Evolutionary conservation across 2,888 invertebrate genomes (phyloP), one percentile per base, ranked within the genome.

Genomic region (Encarsia formosa): DNA sequence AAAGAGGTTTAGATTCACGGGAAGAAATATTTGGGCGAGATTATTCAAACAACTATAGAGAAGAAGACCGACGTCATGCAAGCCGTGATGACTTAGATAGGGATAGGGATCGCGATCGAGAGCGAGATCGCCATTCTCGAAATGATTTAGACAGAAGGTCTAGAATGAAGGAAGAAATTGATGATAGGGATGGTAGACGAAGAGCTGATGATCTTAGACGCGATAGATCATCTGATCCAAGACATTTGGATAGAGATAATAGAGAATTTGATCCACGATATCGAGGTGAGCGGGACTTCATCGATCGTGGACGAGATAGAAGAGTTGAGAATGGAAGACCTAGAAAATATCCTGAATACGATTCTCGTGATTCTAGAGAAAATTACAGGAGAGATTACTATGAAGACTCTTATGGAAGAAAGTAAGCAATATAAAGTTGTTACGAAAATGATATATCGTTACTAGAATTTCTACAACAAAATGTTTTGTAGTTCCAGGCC

Each of bases 11-110:
- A 29, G 67, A 61, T 54, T 64, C 67, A 1, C 67, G 71, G 1
- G 73, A 73, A 23, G 71, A 73, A 56, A 58, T 72, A n/a, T 70
- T 71, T 50, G 66, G 71, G 23, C 65, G 71, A 1, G 71, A 73
- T 1, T 49, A 57, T 6, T 55, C 67, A 18, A n/a, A n/a, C n/a
- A n/a, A n/a, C n/a, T 73, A 65, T 48, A 61, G 70, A 24, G 70
- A 71, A 9, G 73, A 72, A 22, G 71, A 72, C 22, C 65, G 72
- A 9, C 61, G 69, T n/a, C 65, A 68, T 48, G 57, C 62, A 4
- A 69, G 67, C 54, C 65, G 70, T 4, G 72, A 73, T 26, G 71
- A 73, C 55, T 55, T 72, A 6, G 71, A n/a, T n/a, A n/a, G n/a
- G n/a, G n/a, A n/a, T n/a, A n/a, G n/a, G n/a, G n/a, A 73, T 24